A percentile compares a stretch with the other conserved stretches of the same genome.
Evolutionary conservation across 2,797 vertebrate genomes (phyloP).

Genomic region (Notoglanidium macrostoma): DNA sequence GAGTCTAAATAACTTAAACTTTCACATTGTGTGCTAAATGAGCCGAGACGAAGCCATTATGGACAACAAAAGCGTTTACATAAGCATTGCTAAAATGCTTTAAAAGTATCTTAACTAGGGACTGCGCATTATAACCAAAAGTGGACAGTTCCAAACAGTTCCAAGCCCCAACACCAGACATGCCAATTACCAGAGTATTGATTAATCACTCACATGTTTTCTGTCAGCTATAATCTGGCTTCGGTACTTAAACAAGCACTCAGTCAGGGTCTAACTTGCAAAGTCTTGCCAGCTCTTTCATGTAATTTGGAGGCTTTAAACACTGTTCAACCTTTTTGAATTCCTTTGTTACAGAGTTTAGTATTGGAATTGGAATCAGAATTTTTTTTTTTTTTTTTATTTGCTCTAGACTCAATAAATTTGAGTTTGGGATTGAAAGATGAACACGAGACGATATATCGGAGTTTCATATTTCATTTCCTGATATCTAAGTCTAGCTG

Average conservation of each 20-base stretch:
- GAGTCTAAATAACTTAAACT: slow-evolving; percentile 18
- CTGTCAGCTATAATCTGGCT: neutral
- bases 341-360: neutral
- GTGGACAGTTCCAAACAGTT: neutral
- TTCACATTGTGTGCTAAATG: neutral
- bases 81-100: neutral
- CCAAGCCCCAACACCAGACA: neutral
- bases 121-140: neutral
- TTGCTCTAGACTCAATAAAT: too few species aligned
- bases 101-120: neutral
- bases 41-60: neutral
- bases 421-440: too few species aligned
- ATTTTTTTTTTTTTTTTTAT: neutral
- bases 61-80: neutral
- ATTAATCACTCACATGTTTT: neutral
- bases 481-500: neutral
- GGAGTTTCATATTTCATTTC: too few species aligned
- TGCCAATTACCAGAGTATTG: neutral
- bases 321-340: neutral
- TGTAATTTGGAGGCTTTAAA: neutral
- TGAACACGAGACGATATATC: neutral
- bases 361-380: neutral
- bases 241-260: neutral
- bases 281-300: neutral
- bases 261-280: neutral